phyloP scores from a whole-genome alignment of 2,113 vertebrate genomes.

The Mola mola region DNA sequence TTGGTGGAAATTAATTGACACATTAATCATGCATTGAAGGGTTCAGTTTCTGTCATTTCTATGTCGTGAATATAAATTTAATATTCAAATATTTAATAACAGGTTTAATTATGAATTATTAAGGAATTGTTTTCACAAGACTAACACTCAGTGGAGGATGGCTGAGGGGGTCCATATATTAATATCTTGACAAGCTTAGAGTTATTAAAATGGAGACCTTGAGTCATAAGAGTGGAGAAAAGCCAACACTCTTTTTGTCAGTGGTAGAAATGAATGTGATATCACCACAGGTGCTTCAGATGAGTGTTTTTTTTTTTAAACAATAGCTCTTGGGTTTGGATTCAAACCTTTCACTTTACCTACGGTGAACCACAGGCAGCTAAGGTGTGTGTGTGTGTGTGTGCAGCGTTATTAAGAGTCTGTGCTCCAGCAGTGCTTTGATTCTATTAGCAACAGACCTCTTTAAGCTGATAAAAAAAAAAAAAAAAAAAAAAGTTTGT shows the following conservation, averaged over 20 bases:
- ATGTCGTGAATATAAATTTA: conserved; percentile 13
- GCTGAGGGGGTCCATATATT: conserved; percentile 5
- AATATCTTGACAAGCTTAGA: conserved; percentile 1
- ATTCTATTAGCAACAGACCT: conserved; percentile 59
- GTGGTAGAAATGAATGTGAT: neutral
- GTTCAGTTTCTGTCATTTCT: conserved; percentile 12
- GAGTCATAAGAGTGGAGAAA: neutral
- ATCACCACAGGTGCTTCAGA: conserved; percentile 6
- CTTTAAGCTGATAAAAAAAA: conserved; percentile 46
- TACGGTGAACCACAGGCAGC: conserved; percentile 11
- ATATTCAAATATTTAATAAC: conserved; percentile 16
- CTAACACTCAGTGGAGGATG: no score
- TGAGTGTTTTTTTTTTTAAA: conserved; percentile 26
- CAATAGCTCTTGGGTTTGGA: conserved; percentile 24
- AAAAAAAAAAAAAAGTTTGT: conserved; percentile 26
- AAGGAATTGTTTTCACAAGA: no score
- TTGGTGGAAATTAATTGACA: conserved; percentile 41
- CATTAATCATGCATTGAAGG: conserved; percentile 46
- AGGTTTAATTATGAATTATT: conserved; percentile 27
- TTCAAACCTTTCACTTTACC: conserved; percentile 19
- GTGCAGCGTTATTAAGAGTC: conserved; percentile 63
- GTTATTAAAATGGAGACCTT: neutral
- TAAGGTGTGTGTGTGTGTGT: conserved; percentile 29
- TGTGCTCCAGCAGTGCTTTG: conserved; percentile 46
- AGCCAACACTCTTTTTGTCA: neutral